Base-by-base conservation (phyloP, 2,113 vertebrate species). In the Elgaria multicarinata region DNA sequence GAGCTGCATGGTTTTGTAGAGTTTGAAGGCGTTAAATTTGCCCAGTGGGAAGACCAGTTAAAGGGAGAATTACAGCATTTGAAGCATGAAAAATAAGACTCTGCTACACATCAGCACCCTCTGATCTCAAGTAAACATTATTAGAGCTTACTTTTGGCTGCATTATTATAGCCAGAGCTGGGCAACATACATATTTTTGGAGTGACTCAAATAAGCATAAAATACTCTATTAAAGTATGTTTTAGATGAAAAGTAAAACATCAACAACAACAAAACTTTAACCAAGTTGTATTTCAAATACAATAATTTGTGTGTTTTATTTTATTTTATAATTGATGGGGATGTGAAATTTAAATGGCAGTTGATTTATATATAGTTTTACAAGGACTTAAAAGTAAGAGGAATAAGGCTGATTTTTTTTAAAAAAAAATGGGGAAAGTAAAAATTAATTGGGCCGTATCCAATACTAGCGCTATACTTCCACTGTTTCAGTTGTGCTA, bases 31-130 rank as follows among this genome's bases (percentile, higher is more conserved):
- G 1, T 96, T 96, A 95, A 96, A 97, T 97, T 96, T 95, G 95
- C 95, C 96, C 95, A 88, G 93, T 96, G 95, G 95, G 95, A 96
- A 96, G 95, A 95, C 96, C 93, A 91, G 94, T 97, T 97, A 97
- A 94, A 96, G 94, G n/a, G 93, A 96, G 94, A 97, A 97, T 96
- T 97, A 96, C 83, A 94, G 93, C 91, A 94, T 92, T 95, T 96
- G 94, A 95, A 79, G 87, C 90, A 93, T 94, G 83, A 94, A 95
- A 94, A 92, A 93, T 94, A 92, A 91, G 92, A 92, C 85, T 89
- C 90, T 22, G 75, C 81, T 92, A 87, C 92, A 95, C 89, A 95
- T 96, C 92, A 93, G 36, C 82, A 86, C 53, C 92, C 85, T 92
- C 86, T 71, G 80, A 95, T 91, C 92, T 88, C 85, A 90, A 95